Percentiles rank a stretch among this genome's conserved stretches.
phyloP scores from a whole-genome alignment of 2,113 vertebrate species.

The Pangasianodon hypophthalmus region DNA sequence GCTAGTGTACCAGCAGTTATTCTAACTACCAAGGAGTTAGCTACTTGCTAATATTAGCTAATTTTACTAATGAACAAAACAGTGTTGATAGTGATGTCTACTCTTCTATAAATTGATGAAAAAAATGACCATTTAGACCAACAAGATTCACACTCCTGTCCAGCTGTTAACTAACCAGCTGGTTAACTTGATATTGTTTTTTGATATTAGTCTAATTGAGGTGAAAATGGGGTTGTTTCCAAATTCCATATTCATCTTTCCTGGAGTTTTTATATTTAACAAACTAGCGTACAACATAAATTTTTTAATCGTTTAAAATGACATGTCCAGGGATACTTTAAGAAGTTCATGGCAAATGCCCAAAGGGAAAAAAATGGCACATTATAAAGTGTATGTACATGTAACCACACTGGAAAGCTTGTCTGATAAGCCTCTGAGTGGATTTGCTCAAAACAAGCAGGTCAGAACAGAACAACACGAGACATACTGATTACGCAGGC shows the following conservation, averaged over 20 bases:
- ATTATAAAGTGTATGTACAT: neutral
- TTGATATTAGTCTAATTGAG: neutral
- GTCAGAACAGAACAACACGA: constrained; percentile 37
- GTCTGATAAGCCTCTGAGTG: neutral
- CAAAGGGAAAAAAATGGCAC: neutral
- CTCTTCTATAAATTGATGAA: neutral
- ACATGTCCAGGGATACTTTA: neutral
- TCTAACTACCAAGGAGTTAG: neutral
- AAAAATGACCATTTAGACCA: neutral
- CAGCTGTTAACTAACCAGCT: neutral
- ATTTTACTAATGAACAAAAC: neutral
- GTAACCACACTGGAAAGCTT: neutral
- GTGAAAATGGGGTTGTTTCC: neutral
- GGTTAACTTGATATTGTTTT: neutral
- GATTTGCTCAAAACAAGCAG: constrained; percentile 29
- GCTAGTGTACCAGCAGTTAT: neutral
- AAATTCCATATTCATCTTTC: neutral
- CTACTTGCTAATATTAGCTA: neutral
- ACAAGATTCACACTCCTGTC: neutral
- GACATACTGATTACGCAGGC: constrained; percentile 15
- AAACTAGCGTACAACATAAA: neutral
- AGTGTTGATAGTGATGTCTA: neutral
- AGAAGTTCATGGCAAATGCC: neutral
- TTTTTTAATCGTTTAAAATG: neutral
- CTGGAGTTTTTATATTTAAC: too few species aligned